These are phyloP conservation scores for Cyphomyrus discorhynchus DNA, from an alignment of 2,113 vertebrate species.

Conservation along the genomic window DNA sequence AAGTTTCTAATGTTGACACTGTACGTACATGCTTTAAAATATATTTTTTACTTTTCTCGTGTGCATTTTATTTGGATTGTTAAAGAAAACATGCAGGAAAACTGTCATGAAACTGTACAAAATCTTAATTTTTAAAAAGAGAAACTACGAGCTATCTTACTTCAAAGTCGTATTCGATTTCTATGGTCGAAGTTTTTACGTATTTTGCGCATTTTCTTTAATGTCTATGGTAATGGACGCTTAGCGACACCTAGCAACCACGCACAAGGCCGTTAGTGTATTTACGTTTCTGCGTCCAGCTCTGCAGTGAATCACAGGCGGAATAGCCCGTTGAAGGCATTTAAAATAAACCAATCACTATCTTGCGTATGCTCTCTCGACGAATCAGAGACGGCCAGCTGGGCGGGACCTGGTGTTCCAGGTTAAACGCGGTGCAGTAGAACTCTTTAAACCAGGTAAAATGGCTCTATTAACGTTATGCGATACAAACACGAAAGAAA, in stretches of 20 bases:
- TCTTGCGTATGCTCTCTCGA: slow-evolving; percentile 23
- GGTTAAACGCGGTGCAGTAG: not conserved
- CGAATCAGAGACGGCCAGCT: slow-evolving; percentile 10
- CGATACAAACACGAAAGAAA: not conserved
- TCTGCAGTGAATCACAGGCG: slow-evolving; percentile 3
- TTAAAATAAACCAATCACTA: slow-evolving; percentile 14
- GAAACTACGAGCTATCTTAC: not conserved
- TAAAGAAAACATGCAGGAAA: not conserved
- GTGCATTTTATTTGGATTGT: not conserved
- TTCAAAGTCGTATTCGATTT: not conserved
- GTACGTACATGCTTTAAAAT: not conserved
- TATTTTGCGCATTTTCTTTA: not conserved
- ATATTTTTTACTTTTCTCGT: not conserved
- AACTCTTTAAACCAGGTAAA: not conserved
- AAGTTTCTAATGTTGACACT: not conserved
- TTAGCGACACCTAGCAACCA: not conserved
- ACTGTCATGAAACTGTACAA: not conserved
- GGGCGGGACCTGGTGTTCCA: not conserved
- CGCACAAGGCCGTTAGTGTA: not conserved
- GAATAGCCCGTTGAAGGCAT: not conserved
- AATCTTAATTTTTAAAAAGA: not conserved
- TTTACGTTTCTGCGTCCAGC: slow-evolving; percentile 14
- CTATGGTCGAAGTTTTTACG: not conserved
- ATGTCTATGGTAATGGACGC: not conserved
- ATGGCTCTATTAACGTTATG: not conserved